Conservation (phyloP, 2,888 invertebrate genomes). For the Carpatolechia fugitivella region DNA sequence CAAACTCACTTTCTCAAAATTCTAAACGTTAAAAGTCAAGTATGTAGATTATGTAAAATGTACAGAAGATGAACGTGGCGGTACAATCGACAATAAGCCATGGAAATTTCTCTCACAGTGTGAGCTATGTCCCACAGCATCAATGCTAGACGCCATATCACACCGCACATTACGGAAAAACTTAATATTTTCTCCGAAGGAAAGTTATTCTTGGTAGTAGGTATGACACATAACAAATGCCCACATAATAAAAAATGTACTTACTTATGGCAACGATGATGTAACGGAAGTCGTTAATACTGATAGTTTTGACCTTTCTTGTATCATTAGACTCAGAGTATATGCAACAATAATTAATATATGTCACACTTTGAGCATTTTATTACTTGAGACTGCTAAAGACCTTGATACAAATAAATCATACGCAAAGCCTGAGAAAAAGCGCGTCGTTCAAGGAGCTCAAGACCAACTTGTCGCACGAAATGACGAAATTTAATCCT, state of each 20-base stretch:
- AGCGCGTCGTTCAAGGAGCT: constrained; percentile 2
- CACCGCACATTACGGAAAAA: constrained; percentile 26
- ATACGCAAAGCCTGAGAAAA: constrained; percentile 10
- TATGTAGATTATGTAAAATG: background rate
- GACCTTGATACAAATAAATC: constrained; percentile 10
- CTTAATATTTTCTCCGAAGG: constrained; percentile 24
- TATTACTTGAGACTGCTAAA: background rate
- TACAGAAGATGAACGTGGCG: background rate
- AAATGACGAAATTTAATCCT: constrained; percentile 16
- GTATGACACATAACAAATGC: too few relatives aligned
- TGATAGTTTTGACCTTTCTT: background rate
- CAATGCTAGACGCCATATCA: background rate
- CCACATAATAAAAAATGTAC: too few relatives aligned
- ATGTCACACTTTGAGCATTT: background rate
- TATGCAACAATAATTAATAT: background rate
- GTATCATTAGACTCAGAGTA: background rate
- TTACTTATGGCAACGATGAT: too few relatives aligned
- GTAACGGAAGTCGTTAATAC: background rate
- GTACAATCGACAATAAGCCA: constrained; percentile 9
- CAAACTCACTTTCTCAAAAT: background rate
- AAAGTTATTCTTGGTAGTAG: constrained; percentile 14
- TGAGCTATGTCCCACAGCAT: background rate
- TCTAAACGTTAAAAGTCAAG: background rate
- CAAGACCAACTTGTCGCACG: background rate
- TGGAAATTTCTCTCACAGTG: constrained; percentile 14